Evolutionary conservation across 2,113 vertebrate species (phyloP).

Genomic region (Peromyscus leucopus): DNA sequence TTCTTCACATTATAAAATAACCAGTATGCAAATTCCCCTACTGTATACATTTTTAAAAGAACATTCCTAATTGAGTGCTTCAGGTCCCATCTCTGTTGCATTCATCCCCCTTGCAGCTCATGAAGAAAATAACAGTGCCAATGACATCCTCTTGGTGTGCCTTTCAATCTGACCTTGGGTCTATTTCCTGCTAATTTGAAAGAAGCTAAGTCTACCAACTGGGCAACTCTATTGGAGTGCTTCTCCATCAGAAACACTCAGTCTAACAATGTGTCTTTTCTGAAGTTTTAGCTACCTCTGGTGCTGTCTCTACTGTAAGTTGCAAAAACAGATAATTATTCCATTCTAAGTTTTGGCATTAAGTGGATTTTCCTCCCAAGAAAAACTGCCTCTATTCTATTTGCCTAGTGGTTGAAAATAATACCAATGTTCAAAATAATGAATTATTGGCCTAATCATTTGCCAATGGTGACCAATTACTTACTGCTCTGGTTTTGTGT

Average conservation of each 20-base stretch:
- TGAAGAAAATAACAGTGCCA: background rate
- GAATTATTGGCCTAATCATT: background rate
- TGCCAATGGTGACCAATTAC: background rate
- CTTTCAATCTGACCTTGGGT: background rate
- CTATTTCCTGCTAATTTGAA: slow-evolving; percentile 8
- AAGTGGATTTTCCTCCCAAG: background rate
- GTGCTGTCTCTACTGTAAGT: background rate
- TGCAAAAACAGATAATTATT: slow-evolving; percentile 17
- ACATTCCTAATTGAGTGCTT: background rate
- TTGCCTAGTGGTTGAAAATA: slow-evolving; percentile 17
- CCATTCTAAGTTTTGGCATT: background rate
- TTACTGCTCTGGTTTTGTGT: background rate
- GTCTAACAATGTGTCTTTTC: background rate
- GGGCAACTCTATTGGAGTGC: background rate
- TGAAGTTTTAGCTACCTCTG: background rate
- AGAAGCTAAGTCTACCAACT: background rate
- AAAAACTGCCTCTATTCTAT: background rate
- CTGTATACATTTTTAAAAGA: background rate
- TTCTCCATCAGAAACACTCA: background rate
- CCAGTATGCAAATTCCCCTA: background rate
- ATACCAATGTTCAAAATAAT: slow-evolving; percentile 37
- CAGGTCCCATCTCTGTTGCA: background rate
- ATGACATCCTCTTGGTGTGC: background rate
- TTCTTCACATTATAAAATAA: slow-evolving; percentile 26
- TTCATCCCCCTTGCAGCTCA: background rate